These are phyloP conservation scores for Lepidochrysops patricia DNA, from an alignment of 2,888 invertebrate species.

Conservation along the genomic window DNA sequence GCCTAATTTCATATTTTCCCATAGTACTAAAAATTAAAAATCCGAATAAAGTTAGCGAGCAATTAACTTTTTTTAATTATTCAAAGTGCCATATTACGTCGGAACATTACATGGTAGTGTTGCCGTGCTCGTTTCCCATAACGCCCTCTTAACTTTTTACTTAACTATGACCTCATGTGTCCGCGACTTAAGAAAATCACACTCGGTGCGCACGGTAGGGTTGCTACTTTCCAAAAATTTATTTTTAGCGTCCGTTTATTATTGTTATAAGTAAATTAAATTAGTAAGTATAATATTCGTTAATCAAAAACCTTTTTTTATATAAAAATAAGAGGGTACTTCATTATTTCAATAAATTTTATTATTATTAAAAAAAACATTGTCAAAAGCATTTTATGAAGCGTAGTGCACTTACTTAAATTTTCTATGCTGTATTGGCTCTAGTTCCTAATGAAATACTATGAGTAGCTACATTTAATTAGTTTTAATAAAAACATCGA, in stretches of 20 bases:
- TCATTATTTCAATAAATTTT: too few species aligned
- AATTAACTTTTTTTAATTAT: constrained; percentile 43
- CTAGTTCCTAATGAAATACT: too few species aligned
- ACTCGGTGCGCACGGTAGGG: constrained; percentile 56
- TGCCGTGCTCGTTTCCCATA: constrained; percentile 74
- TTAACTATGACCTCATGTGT: constrained; percentile 74
- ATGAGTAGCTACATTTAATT: too few species aligned
- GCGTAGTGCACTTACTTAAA: too few species aligned
- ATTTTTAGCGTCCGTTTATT: neutral
- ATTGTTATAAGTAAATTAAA: too few species aligned
- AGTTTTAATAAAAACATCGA: neutral
- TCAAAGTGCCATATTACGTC: constrained; percentile 50
- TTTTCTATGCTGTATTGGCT: too few species aligned
- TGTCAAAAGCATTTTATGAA: too few species aligned
- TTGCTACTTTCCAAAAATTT: constrained; percentile 25
- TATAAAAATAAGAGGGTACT: too few species aligned
- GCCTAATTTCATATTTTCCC: constrained; percentile 18
- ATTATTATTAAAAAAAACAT: too few species aligned
- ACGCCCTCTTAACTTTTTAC: constrained; percentile 70
- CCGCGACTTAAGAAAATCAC: constrained; percentile 74
- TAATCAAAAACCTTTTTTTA: too few species aligned
- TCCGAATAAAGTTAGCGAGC: constrained; percentile 22
- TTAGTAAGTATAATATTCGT: too few species aligned
- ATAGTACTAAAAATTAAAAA: constrained; percentile 20
- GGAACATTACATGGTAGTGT: constrained; percentile 57